A percentile compares a stretch with the other conserved stretches of the same genome.
These are phyloP conservation scores for Crossoptilon crossoptilon DNA, from an alignment of 2,797 vertebrate genomes.

Conservation along the genomic window DNA sequence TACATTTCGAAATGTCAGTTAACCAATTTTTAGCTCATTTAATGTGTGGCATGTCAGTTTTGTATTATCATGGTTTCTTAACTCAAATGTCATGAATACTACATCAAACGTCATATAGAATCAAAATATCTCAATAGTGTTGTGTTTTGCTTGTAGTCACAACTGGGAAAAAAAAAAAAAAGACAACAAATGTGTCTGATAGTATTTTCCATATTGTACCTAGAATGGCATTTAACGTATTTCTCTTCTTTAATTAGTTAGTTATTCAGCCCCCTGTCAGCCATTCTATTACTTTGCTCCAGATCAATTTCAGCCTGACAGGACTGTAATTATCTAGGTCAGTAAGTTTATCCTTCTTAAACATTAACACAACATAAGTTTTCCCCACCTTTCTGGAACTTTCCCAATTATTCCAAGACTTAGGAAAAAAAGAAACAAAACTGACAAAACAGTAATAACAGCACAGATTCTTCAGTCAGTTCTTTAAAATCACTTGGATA, in stretches of 20 bases:
- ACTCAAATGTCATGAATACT: constrained; percentile 30
- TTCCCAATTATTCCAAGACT: constrained; percentile 51
- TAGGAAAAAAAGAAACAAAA: neutral
- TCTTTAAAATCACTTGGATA: neutral
- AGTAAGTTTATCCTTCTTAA: constrained; percentile 75
- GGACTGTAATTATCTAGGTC: constrained; percentile 71
- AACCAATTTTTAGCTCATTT: constrained; percentile 27
- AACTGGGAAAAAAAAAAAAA: neutral
- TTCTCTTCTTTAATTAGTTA: constrained; percentile 71
- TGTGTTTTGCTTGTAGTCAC: constrained; percentile 37
- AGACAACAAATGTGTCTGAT: constrained; percentile 23
- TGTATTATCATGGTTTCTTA: constrained; percentile 36
- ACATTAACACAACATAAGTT: constrained; percentile 66
- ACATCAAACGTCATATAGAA: constrained; percentile 33
- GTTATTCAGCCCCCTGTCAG: constrained; percentile 71
- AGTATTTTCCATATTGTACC: constrained; percentile 49
- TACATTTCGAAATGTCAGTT: constrained; percentile 60
- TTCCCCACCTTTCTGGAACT: constrained; percentile 54
- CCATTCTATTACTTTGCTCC: constrained; percentile 59
- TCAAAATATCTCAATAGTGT: constrained; percentile 16
- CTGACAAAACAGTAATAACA: neutral
- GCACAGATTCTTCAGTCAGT: neutral
- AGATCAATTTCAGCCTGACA: constrained; percentile 71
- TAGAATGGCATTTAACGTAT: constrained; percentile 64
- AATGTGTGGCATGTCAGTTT: constrained; percentile 15